A percentile compares a stretch with the other conserved stretches of the same genome.
phyloP scores from a whole-genome alignment of 1,140 invertebrate species.

The Mizuhopecten yessoensis region DNA sequence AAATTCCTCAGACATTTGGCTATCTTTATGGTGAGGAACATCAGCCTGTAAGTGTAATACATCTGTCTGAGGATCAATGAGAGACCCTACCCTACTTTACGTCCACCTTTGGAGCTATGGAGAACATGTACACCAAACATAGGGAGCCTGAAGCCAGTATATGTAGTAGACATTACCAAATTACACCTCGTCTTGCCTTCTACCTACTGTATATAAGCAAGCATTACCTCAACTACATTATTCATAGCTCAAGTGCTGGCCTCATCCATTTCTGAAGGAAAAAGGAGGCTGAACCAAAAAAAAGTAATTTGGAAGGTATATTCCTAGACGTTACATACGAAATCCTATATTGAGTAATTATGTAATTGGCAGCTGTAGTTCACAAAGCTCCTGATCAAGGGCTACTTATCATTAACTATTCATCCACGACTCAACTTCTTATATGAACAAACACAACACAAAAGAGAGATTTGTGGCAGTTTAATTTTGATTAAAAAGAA shows the following conservation, averaged over 20 bases:
- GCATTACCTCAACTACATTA: neutral
- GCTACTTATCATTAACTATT: neutral
- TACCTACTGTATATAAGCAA: neutral
- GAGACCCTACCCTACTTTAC: neutral
- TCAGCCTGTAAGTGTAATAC: neutral
- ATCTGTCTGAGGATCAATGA: neutral
- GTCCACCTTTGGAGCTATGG: neutral
- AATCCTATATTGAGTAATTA: neutral
- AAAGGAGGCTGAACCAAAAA: neutral
- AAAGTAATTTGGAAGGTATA: slow-evolving; percentile 6
- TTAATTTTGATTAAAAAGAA: neutral
- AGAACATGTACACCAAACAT: neutral
- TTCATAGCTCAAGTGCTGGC: slow-evolving; percentile 21
- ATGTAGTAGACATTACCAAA: neutral
- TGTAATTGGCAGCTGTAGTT: neutral
- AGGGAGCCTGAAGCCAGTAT: neutral
- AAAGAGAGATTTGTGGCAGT: neutral
- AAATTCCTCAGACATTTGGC: neutral
- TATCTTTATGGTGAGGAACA: neutral
- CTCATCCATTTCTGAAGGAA: neutral
- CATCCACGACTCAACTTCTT: neutral
- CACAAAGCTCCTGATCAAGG: neutral
- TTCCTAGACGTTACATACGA: neutral
- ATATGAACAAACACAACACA: neutral
- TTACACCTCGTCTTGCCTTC: neutral